Base-by-base conservation (phyloP, 2,113 vertebrate species). In the Triplophysa rosa region DNA sequence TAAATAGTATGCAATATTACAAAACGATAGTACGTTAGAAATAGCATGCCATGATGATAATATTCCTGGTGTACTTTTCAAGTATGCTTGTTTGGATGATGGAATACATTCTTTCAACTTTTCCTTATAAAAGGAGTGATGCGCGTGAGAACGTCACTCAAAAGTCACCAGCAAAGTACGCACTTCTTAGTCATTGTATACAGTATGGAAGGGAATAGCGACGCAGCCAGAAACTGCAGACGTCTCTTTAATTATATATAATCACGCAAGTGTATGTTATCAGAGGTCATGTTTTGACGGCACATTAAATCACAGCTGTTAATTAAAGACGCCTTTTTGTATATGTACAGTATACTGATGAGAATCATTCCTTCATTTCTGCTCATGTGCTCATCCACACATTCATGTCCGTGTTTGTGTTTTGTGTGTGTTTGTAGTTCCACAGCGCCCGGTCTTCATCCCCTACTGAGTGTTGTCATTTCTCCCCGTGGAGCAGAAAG, bases 401-500 rank as follows among this genome's bases (percentile, higher is more conserved):
- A 21, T 49, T 80, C 24, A 58, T 83, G 24, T 76, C 40, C 70
- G 77, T 84, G 17, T 59, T 37, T 87, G 80, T 85, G 69, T 83
- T 72, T 58, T 58, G 54, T 86, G 90, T 89, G 88, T 87, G 42
- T 45, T 45, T 45, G 91, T 95, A 99, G 97, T 97, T 96, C 92
- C 93, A 95, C 89, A 95, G 93, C 92, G 93, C 91, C 89, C 95
- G 94, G 90, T 95, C 96, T 88, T 92, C 95, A 88, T 98, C 96
- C 92, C 96, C 95, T 85, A 93, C 94, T 91, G 95, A 98, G 91
- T 99, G 97, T 95, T 99, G 97, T 92, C 95, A 93, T 93, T 95
- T 98, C 93, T 93, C 96, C 87, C 96, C 96, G 82, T 96, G 97
- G 97, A 98, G 94, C 95, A 95, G 95, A 98, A 98, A 99, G 96